phyloP scores from a whole-genome alignment of 2,113 vertebrate species.

The Syngnathoides biaculeatus region DNA sequence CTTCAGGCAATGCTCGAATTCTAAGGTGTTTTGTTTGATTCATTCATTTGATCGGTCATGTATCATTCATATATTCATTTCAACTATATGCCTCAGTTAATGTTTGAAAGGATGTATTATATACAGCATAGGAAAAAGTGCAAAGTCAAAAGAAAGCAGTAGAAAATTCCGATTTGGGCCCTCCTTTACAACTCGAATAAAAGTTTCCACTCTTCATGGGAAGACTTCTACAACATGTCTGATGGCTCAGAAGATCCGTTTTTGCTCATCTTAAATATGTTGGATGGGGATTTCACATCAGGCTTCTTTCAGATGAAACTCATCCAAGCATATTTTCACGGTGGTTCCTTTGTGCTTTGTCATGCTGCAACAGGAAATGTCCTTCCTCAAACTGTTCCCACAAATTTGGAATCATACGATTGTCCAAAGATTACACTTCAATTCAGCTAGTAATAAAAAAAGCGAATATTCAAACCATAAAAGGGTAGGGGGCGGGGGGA shows the following conservation, averaged over 20 bases:
- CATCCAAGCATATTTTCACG: background rate
- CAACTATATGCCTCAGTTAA: background rate
- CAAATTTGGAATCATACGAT: too few species aligned
- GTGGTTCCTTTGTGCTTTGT: background rate
- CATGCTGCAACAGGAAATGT: too few species aligned
- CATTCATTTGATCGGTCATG: conserved; percentile 5
- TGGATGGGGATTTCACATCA: background rate
- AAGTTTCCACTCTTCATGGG: background rate
- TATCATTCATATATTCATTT: conserved; percentile 13
- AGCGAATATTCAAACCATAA: too few species aligned
- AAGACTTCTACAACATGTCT: too few species aligned
- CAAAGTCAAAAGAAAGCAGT: background rate
- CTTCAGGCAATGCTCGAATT: conserved; percentile 25
- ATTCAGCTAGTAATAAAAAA: too few species aligned
- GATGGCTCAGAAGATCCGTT: too few species aligned
- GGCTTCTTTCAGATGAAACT: background rate
- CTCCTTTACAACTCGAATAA: background rate
- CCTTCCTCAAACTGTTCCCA: too few species aligned
- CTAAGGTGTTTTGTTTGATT: conserved; percentile 22
- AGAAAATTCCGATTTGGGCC: too few species aligned
- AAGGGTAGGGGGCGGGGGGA: too few species aligned
- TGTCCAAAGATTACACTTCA: too few species aligned
- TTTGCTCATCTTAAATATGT: too few species aligned
- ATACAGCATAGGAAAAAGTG: background rate
- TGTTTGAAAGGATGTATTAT: conserved; percentile 9